These are phyloP conservation scores for Cardiocondyla obscurior DNA, from an alignment of 1,140 invertebrate species.

Conservation along the genomic window DNA sequence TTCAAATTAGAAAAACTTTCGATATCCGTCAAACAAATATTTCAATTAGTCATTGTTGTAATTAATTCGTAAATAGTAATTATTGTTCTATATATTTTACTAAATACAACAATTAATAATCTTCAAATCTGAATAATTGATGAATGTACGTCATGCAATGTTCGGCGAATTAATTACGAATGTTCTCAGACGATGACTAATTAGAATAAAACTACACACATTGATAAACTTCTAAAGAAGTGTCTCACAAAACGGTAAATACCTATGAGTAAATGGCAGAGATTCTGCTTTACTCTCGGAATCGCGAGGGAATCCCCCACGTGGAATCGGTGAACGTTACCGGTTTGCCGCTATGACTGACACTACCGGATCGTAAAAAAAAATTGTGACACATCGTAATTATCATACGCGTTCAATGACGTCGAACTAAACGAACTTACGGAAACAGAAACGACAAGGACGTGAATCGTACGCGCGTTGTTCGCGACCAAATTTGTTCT, in stretches of 20 bases:
- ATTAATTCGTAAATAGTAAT: no score
- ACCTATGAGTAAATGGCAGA: not conserved
- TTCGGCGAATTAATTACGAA: not conserved
- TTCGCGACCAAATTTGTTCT: not conserved
- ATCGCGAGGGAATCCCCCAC: not conserved
- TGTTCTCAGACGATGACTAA: not conserved
- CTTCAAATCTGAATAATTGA: no score
- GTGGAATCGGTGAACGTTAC: not conserved
- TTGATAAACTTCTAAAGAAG: not conserved
- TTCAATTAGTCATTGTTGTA: no score
- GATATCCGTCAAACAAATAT: no score
- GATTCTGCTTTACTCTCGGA: no score
- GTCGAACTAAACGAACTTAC: not conserved
- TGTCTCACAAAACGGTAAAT: not conserved
- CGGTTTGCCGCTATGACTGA: not conserved
- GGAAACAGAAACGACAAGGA: not conserved
- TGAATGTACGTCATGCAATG: no score
- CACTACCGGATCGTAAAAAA: not conserved
- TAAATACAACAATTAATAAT: no score
- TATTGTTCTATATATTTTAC: no score
- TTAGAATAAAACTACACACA: not conserved
- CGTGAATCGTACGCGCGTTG: not conserved
- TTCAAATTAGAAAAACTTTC: no score
- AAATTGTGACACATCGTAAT: not conserved
- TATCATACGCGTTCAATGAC: conserved; percentile 9